Evolutionary conservation across 1,140 invertebrate genomes (phyloP).

Genomic region (Cylas formicarius): DNA sequence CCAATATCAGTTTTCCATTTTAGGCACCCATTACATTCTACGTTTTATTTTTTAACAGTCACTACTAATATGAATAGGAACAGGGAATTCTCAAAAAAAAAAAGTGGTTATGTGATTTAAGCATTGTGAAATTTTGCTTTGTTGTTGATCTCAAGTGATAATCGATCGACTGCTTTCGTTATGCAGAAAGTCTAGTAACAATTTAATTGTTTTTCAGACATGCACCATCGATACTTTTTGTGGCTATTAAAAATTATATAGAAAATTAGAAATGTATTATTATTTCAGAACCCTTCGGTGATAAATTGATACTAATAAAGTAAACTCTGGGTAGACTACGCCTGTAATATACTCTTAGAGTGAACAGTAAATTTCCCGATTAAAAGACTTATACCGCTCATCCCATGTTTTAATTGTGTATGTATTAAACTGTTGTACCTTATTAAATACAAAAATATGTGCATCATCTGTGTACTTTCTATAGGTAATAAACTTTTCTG

Average conservation of each 20-base stretch:
- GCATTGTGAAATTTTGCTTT: slow-evolving; percentile 34
- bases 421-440: slow-evolving; percentile 16
- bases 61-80: slow-evolving; percentile 7
- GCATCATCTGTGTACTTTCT: no score
- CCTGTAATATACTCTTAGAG: no score
- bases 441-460: no score
- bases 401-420: slow-evolving; percentile 13
- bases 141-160: slow-evolving; percentile 37
- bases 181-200: slow-evolving; percentile 5
- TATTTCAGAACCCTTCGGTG: slow-evolving; percentile 20
- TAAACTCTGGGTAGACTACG: slow-evolving; percentile 19
- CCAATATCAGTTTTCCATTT: not conserved
- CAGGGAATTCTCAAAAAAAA: slow-evolving; percentile 7
- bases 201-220: slow-evolving; percentile 5
- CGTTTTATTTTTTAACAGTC: not conserved
- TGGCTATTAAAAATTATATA: slow-evolving; percentile 27
- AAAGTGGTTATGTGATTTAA: slow-evolving; percentile 29
- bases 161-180: slow-evolving; percentile 33
- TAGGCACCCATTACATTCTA: not conserved
- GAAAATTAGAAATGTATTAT: slow-evolving; percentile 25
- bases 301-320: not conserved
- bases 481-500: no score
- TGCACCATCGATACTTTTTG: slow-evolving; percentile 17
- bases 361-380: slow-evolving; percentile 14
- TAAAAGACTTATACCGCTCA: slow-evolving; percentile 13